A percentile compares a stretch with the other conserved stretches of the same genome.
Evolutionary conservation across 2,888 invertebrate genomes (phyloP).

Genomic region (Platycheirus rosarum): DNA sequence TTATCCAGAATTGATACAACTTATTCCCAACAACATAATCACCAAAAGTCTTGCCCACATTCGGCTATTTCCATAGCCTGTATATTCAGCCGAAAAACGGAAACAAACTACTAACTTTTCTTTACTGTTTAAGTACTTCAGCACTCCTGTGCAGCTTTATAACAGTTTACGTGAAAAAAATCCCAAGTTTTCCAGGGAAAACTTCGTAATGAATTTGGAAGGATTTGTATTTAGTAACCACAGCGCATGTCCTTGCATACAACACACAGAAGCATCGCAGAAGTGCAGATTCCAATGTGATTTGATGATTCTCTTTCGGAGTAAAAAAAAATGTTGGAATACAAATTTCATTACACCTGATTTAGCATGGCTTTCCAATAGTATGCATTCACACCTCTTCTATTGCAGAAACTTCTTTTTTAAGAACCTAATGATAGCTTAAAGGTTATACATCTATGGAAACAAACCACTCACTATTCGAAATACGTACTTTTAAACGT

Average conservation of each 20-base stretch:
- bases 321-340: conserved; percentile 35
- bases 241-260: neutral
- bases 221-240: neutral
- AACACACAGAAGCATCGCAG: neutral
- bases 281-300: neutral
- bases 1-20: no score
- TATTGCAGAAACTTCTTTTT: neutral
- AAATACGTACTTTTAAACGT: conserved; percentile 1
- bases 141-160: neutral
- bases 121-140: no score
- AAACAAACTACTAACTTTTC: neutral
- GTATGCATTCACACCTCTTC: neutral
- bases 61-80: neutral
- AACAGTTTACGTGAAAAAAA: conserved; percentile 1
- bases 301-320: conserved; percentile 51
- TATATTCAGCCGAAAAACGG: conserved; percentile 6
- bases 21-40: no score
- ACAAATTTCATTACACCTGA: conserved; percentile 27
- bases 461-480: neutral
- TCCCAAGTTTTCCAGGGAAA: neutral
- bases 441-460: conserved; percentile 7
- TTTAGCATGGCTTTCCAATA: conserved; percentile 19
- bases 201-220: neutral
- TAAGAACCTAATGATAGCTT: conserved; percentile 11
- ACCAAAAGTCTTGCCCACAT: no score